Evolutionary conservation across 2,888 invertebrate genomes (phyloP).

Genomic region (Trichogramma dendrolimi): DNA sequence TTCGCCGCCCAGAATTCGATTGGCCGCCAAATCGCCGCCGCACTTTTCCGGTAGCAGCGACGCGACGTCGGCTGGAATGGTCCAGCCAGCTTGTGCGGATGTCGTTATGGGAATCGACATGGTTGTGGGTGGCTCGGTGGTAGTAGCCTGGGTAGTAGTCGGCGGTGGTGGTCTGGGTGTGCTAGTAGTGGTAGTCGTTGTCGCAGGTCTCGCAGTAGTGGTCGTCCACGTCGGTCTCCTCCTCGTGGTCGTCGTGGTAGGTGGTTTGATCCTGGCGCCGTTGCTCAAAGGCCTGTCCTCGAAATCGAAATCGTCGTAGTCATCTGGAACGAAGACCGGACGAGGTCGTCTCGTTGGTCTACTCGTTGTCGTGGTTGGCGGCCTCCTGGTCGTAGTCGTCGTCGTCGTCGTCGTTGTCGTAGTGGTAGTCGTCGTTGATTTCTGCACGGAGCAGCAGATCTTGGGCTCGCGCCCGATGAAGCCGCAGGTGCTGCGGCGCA

Average conservation of each 20-base stretch:
- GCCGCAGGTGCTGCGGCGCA: slow-evolving; percentile 67
- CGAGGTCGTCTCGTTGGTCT: background rate
- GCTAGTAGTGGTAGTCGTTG: no score
- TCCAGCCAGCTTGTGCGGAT: no score
- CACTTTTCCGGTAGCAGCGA: slow-evolving; percentile 39
- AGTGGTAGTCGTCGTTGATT: slow-evolving; percentile 8
- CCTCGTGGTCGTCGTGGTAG: no score
- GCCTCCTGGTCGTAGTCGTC: background rate
- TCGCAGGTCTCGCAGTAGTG: no score
- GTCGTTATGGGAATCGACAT: no score
- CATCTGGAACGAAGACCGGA: background rate
- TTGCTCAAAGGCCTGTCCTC: no score
- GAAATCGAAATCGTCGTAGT: no score
- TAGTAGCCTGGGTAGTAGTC: slow-evolving; percentile 45
- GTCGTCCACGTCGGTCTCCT: no score
- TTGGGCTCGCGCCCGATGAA: slow-evolving; percentile 58
- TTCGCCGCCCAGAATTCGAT: slow-evolving; percentile 54
- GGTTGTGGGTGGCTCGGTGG: background rate
- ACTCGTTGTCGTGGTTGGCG: background rate
- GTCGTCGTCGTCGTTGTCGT: background rate
- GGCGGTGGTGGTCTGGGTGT: slow-evolving; percentile 58
- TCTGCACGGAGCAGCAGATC: slow-evolving; percentile 62
- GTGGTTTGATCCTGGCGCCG: no score
- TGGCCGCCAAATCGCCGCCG: slow-evolving; percentile 37
- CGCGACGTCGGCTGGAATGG: no score